Evolutionary conservation across 2,888 invertebrate species (phyloP).

Genomic region (Clunio marinus): DNA sequence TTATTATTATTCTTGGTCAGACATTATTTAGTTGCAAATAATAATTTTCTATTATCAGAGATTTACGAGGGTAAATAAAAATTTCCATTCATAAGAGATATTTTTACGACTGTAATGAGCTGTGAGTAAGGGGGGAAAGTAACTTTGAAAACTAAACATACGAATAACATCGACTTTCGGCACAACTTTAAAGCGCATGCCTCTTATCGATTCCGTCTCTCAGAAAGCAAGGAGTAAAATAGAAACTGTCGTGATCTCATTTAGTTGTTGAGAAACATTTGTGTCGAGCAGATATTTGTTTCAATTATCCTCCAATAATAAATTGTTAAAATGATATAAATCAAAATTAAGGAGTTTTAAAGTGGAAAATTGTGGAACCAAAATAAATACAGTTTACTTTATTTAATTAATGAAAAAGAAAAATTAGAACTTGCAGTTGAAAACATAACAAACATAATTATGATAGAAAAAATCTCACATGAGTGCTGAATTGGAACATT

Average conservation of each 20-base stretch:
- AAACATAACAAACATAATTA: background rate
- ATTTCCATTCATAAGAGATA: background rate
- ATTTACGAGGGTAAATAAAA: conserved; percentile 28
- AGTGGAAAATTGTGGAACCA: too few species aligned
- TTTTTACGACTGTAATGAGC: background rate
- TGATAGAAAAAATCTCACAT: background rate
- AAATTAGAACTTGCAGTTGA: background rate
- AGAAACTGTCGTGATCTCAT: conserved; percentile 13
- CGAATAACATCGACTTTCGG: conserved; percentile 15
- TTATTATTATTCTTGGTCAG: background rate
- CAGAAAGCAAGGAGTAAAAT: background rate
- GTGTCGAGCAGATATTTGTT: conserved; percentile 16
- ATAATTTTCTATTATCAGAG: conserved; percentile 26
- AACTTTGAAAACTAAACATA: conserved; percentile 27
- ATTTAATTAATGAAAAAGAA: too few species aligned
- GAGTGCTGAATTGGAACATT: background rate
- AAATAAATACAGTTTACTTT: too few species aligned
- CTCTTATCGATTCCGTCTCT: conserved; percentile 10
- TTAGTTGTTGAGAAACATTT: conserved; percentile 28
- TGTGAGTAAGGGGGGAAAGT: background rate
- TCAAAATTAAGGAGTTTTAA: background rate
- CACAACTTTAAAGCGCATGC: conserved; percentile 1
- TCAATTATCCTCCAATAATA: background rate
- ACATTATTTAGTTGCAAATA: conserved; percentile 10
- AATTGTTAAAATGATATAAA: conserved; percentile 5